A percentile compares a stretch with the other conserved stretches of the same genome.
Conservation (phyloP, 2,797 vertebrate species). For the Alfaro cultratus region DNA sequence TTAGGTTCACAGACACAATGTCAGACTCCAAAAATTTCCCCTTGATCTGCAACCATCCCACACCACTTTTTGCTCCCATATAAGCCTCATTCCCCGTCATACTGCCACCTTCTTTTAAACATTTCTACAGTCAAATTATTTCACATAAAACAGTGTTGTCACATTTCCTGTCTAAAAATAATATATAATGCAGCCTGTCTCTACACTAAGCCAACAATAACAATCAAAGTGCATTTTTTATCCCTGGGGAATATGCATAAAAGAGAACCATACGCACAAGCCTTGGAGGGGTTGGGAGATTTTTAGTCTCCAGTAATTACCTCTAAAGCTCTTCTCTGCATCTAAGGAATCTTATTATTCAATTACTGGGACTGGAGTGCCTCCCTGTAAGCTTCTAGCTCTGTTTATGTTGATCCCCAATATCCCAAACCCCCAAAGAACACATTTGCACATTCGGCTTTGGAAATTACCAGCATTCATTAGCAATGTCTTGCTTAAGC, state of each 20-base stretch:
- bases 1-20: conserved; percentile 40
- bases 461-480: conserved; percentile 40
- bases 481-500: conserved; percentile 27
- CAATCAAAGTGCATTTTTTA: conserved; percentile 46
- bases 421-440: conserved; percentile 12
- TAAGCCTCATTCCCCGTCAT: conserved; percentile 13
- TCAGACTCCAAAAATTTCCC: conserved; percentile 36
- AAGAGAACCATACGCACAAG: conserved; percentile 20
- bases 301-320: conserved; percentile 70
- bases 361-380: conserved; percentile 63
- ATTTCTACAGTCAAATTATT: conserved; percentile 6
- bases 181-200: conserved; percentile 9
- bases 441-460: conserved; percentile 15
- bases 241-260: conserved; percentile 42
- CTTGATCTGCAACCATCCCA: conserved; percentile 23
- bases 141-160: conserved; percentile 10
- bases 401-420: conserved; percentile 32
- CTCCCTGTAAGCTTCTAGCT: conserved; percentile 47
- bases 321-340: conserved; percentile 77
- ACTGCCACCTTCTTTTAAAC: conserved; percentile 7
- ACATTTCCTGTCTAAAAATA: conserved; percentile 13
- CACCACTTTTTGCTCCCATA: conserved; percentile 14
- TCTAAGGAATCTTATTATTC: conserved; percentile 76
- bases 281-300: conserved; percentile 25
- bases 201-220: conserved; percentile 24